Evolutionary conservation across 2,113 vertebrate genomes (phyloP).

Genomic region (Antechinus stuartii): DNA sequence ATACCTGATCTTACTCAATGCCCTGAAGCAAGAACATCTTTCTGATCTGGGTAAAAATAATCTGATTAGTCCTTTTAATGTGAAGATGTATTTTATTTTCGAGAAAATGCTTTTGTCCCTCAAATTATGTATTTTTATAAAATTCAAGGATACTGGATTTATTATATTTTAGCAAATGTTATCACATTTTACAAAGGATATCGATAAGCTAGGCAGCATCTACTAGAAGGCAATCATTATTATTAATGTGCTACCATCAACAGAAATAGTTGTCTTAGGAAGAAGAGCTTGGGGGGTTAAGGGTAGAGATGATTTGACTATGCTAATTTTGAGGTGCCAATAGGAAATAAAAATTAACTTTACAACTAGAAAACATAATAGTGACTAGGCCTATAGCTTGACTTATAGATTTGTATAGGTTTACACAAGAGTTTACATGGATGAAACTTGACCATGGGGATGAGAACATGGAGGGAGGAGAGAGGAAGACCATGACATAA

Average conservation of each 20-base stretch:
- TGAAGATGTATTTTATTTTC: conserved; percentile 30
- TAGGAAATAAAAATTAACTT: not conserved
- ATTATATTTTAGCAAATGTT: not conserved
- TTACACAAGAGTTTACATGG: too few species aligned
- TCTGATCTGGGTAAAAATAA: conserved; percentile 28
- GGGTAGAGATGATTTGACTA: not conserved
- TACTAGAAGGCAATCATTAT: not conserved
- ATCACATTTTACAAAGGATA: not conserved
- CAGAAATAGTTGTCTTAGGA: not conserved
- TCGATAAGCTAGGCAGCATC: not conserved
- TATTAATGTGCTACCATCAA: not conserved
- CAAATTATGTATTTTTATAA: not conserved
- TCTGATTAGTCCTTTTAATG: conserved; percentile 24
- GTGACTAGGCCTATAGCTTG: not conserved
- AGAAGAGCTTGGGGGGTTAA: not conserved
- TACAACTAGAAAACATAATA: too few species aligned
- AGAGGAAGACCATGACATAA: too few species aligned
- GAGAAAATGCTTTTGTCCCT: not conserved
- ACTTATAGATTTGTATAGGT: not conserved
- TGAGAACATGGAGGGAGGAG: too few species aligned
- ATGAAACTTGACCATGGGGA: too few species aligned
- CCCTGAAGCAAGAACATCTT: conserved; percentile 12
- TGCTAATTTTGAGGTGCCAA: not conserved
- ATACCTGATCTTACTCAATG: not conserved
- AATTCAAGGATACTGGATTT: not conserved